These are phyloP conservation scores for Antennarius striatus DNA, from an alignment of 2,113 vertebrate genomes.

Conservation along the genomic window DNA sequence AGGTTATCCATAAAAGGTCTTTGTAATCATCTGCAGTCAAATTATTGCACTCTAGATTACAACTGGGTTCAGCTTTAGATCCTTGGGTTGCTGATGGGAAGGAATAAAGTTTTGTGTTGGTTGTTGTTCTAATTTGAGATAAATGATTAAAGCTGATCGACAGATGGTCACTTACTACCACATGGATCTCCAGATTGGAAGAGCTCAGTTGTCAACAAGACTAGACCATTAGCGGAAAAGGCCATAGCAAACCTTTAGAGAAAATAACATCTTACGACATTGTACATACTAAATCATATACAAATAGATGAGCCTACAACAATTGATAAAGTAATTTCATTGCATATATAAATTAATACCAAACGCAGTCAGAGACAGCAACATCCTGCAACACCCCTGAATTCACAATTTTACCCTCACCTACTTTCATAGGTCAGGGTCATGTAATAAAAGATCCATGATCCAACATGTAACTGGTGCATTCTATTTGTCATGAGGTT, in stretches of 20 bases:
- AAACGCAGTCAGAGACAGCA: too few relatives aligned
- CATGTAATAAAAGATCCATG: too few relatives aligned
- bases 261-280: constrained; percentile 19
- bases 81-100: constrained; percentile 76
- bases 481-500: too few relatives aligned
- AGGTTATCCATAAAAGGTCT: constrained; percentile 91
- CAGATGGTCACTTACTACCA: constrained; percentile 77
- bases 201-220: constrained; percentile 91
- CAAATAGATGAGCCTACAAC: neutral
- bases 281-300: neutral
- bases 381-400: too few relatives aligned
- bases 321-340: too few relatives aligned
- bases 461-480: too few relatives aligned
- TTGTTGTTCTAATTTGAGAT: neutral
- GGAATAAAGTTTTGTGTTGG: neutral
- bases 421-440: too few relatives aligned
- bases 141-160: neutral
- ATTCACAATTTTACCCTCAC: too few relatives aligned
- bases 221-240: constrained; percentile 91
- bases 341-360: too few relatives aligned
- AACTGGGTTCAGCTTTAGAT: constrained; percentile 82
- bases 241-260: constrained; percentile 88
- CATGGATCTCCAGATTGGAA: constrained; percentile 89
- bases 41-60: constrained; percentile 88
- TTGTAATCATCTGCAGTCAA: constrained; percentile 89